Percentiles rank a stretch among this genome's conserved stretches.
phyloP scores from a whole-genome alignment of 2,797 vertebrate genomes.

The Xenops minutus region DNA sequence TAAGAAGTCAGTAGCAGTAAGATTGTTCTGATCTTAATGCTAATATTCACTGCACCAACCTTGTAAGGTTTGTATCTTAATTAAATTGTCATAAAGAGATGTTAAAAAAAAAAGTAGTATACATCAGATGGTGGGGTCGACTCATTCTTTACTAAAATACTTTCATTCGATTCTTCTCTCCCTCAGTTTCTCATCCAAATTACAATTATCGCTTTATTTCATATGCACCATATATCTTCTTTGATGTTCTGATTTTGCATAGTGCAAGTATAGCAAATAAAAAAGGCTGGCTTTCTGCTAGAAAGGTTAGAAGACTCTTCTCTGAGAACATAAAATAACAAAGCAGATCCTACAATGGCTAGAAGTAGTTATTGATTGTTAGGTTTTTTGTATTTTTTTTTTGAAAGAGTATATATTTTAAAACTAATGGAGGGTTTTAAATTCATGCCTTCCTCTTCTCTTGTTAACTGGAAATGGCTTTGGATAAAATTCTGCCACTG shows the following conservation, averaged over 20 bases:
- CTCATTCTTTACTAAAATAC: constrained; percentile 16
- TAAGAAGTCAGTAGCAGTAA: constrained; percentile 69
- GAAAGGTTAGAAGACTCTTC: constrained; percentile 31
- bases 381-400: neutral
- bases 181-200: constrained; percentile 2
- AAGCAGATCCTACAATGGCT: neutral
- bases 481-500: neutral
- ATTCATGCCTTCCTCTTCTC: neutral
- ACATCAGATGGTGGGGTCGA: constrained; percentile 42
- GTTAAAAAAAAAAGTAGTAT: constrained; percentile 55
- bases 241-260: constrained; percentile 32
- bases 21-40: constrained; percentile 74
- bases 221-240: constrained; percentile 22
- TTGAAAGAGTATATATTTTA: neutral
- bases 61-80: constrained; percentile 74
- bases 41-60: constrained; percentile 63
- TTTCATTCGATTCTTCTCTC: constrained; percentile 24
- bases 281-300: constrained; percentile 25
- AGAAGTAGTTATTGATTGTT: constrained; percentile 1
- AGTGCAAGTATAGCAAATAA: constrained; percentile 52
- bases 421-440: constrained; percentile 8
- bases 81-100: constrained; percentile 76
- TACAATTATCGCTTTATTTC: constrained; percentile 42
- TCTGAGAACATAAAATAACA: constrained; percentile 24
- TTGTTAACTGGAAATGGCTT: neutral